Evolutionary conservation across 2,797 vertebrate species (phyloP).

Genomic region (Amazonetta brasiliensis): DNA sequence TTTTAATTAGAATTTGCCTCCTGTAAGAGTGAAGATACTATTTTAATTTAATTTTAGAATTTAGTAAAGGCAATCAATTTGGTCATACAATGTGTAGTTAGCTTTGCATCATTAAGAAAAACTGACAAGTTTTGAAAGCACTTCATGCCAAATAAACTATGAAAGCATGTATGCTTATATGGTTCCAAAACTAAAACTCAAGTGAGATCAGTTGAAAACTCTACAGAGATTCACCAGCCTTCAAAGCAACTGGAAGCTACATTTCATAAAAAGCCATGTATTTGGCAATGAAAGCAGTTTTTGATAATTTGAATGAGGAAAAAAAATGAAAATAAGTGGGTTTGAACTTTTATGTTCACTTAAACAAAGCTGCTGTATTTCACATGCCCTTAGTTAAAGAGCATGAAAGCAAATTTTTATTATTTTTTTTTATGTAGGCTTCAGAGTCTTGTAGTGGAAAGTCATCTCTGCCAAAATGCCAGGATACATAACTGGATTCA

Average conservation of each 20-base stretch:
- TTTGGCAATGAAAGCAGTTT: constrained; percentile 4
- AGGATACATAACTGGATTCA: not conserved
- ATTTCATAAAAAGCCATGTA: not conserved
- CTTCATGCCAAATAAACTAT: not conserved
- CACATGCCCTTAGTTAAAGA: not conserved
- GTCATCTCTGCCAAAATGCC: not conserved
- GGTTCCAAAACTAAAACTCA: constrained; percentile 15
- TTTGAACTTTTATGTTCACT: constrained; percentile 13
- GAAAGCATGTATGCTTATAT: not conserved
- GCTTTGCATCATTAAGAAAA: not conserved
- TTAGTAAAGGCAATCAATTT: not conserved
- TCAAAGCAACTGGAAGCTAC: not conserved
- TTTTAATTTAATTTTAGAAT: not conserved
- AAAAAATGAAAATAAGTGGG: not conserved
- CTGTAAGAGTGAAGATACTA: not conserved
- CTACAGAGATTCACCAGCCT: not conserved
- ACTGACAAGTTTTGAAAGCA: not conserved
- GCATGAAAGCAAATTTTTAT: not conserved
- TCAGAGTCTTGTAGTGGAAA: not conserved
- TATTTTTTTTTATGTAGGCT: not conserved
- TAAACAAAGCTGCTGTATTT: constrained; percentile 36
- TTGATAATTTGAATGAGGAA: not conserved
- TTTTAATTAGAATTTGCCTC: not conserved
- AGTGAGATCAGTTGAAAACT: constrained; percentile 9
- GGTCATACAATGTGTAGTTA: not conserved